These are phyloP conservation scores for cattle (Bos taurus) DNA, from an alignment of 2,113 vertebrate genomes.

Conservation along the genomic window DNA sequence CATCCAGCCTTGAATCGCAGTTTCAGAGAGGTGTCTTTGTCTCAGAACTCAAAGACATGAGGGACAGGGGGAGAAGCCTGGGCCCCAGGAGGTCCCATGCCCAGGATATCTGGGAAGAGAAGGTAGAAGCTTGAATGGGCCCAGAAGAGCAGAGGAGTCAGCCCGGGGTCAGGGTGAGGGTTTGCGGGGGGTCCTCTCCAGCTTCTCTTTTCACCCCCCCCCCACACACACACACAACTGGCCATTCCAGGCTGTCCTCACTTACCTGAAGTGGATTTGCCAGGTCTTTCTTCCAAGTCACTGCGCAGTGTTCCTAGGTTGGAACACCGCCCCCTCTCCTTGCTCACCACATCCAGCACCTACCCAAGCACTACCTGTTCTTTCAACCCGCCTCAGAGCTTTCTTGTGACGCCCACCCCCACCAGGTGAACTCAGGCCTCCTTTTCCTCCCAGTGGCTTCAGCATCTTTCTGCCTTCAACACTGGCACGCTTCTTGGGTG, in stretches of 20 bases:
- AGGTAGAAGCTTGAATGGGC: not conserved
- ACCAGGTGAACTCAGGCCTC: not conserved
- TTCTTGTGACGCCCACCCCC: rapidly evolving
- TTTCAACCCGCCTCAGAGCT: not conserved
- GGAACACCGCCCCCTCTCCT: not conserved
- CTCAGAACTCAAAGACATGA: not conserved
- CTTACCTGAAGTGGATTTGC: not conserved
- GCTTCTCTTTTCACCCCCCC: not conserved
- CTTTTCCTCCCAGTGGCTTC: not conserved
- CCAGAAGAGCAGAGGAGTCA: not conserved
- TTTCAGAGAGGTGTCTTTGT: not conserved
- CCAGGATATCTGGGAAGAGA: not conserved
- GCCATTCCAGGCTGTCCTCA: rapidly evolving
- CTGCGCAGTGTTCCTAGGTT: not conserved
- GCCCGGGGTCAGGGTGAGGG: not conserved
- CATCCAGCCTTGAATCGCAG: not conserved
- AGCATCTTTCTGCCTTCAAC: not conserved
- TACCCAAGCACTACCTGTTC: not conserved
- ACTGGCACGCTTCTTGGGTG: rapidly evolving
- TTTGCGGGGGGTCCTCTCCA: not conserved
- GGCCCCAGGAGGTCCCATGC: rapidly evolving
- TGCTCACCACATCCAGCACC: not conserved
- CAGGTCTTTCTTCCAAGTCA: not conserved
- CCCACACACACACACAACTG: not conserved
- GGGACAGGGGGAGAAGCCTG: not conserved